phyloP scores from a whole-genome alignment of 2,888 invertebrate genomes.

The Andrena trimmerana region DNA sequence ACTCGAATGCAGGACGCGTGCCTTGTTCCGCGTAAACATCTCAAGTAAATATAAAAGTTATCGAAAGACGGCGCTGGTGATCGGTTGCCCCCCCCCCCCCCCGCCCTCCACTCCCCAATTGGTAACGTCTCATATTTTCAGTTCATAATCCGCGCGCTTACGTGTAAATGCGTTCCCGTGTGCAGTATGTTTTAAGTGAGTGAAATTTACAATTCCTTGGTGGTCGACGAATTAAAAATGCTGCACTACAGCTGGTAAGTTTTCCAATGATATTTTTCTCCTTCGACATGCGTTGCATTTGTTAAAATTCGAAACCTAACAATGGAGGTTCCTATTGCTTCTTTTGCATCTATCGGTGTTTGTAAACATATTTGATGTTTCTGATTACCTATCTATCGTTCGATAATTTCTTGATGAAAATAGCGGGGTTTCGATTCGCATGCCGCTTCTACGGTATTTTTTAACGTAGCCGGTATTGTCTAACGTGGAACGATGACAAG shows the following conservation, averaged over 20 bases:
- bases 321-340: background rate
- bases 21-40: no score
- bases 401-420: no score
- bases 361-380: no score
- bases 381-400: no score
- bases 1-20: no score
- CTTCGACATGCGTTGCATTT: background rate
- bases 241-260: background rate
- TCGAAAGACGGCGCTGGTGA: background rate
- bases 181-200: background rate
- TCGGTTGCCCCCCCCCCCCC: no score
- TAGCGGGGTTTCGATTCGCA: no score
- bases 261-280: background rate
- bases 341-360: no score
- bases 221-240: no score
- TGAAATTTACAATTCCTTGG: background rate
- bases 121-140: background rate
- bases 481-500: background rate
- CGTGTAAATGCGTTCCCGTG: background rate
- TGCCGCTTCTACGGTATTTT: no score
- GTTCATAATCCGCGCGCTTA: slow-evolving; percentile 1
- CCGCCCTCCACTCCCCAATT: no score
- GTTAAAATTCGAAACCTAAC: background rate
- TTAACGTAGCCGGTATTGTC: slow-evolving; percentile 2
- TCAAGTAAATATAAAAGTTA: background rate